Percentiles rank a stretch among this genome's conserved stretches.
Evolutionary conservation across 2,888 invertebrate genomes (phyloP).

Genomic region (Masnerella sp.): DNA sequence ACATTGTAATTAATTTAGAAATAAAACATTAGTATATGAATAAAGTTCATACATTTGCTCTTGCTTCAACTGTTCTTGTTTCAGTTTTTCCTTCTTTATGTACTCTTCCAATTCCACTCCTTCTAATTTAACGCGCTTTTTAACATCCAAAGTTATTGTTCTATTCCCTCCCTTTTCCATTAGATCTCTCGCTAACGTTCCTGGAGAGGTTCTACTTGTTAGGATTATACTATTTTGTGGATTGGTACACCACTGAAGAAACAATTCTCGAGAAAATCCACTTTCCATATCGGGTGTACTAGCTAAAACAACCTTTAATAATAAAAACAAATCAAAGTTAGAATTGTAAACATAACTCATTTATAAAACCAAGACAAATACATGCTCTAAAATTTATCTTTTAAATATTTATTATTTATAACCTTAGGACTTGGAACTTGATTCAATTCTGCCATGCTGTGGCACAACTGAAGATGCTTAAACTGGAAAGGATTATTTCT

Average conservation of each 20-base stretch:
- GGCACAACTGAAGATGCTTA: constrained; percentile 95
- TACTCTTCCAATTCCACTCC: constrained; percentile 88
- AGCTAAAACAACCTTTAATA: constrained; percentile 89
- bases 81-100: constrained; percentile 83
- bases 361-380: too few species aligned
- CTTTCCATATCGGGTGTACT: constrained; percentile 96
- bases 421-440: constrained; percentile 93
- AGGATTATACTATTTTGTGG: constrained; percentile 96
- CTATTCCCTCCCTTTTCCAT: constrained; percentile 87
- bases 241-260: constrained; percentile 95
- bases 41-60: constrained; percentile 78
- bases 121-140: constrained; percentile 85
- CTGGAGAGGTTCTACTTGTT: constrained; percentile 91
- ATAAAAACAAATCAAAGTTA: too few species aligned
- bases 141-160: constrained; percentile 84
- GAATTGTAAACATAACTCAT: too few species aligned
- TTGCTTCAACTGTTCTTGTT: constrained; percentile 77
- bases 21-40: too few species aligned
- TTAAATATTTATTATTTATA: constrained; percentile 40
- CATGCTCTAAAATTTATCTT: too few species aligned
- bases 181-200: constrained; percentile 88
- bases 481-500: constrained; percentile 97
- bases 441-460: constrained; percentile 91
- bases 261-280: constrained; percentile 96
- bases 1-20: constrained; percentile 40